Percentiles rank a stretch among this genome's conserved stretches.
phyloP scores from a whole-genome alignment of 2,888 invertebrate species.

The Matsumyia berberina region DNA sequence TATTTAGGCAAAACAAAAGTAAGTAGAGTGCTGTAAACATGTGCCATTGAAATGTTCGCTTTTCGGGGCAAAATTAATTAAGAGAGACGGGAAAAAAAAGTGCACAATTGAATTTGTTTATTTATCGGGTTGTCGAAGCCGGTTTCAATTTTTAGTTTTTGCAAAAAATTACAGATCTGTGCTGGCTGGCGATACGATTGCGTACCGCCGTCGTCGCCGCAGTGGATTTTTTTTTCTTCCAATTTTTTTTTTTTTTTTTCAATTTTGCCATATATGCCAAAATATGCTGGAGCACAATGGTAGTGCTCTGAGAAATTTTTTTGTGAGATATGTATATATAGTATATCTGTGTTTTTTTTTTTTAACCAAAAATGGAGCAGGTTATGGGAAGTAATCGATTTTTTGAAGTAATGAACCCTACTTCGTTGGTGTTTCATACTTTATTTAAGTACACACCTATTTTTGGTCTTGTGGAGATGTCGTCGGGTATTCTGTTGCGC shows the following conservation, averaged over 20 bases:
- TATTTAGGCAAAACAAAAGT: conserved; percentile 69
- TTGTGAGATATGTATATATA: background rate
- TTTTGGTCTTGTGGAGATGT: conserved; percentile 33
- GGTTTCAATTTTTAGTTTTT: conserved; percentile 48
- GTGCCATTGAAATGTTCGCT: conserved; percentile 29
- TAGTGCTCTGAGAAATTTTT: conserved; percentile 3
- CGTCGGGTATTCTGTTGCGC: conserved; percentile 61
- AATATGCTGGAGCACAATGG: conserved; percentile 30
- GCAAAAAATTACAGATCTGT: background rate
- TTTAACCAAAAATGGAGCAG: background rate
- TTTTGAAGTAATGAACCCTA: conserved; percentile 22
- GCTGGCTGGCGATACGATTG: conserved; percentile 3
- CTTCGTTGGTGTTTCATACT: conserved; percentile 22
- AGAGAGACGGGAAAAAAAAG: background rate
- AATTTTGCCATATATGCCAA: conserved; percentile 43
- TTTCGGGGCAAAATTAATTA: background rate
- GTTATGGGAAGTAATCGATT: conserved; percentile 42
- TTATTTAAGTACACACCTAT: conserved; percentile 24
- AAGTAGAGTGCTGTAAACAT: conserved; percentile 61
- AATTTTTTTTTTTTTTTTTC: conserved; percentile 19
- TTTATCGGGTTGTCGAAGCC: conserved; percentile 19
- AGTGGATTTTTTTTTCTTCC: conserved; percentile 17
- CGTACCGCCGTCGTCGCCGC: no score
- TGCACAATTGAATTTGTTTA: conserved; percentile 36
- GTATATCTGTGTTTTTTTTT: background rate